Evolutionary conservation across 1,140 invertebrate genomes (phyloP), one percentile per base, ranked within the genome.

Genomic region (Vanessa atalanta): DNA sequence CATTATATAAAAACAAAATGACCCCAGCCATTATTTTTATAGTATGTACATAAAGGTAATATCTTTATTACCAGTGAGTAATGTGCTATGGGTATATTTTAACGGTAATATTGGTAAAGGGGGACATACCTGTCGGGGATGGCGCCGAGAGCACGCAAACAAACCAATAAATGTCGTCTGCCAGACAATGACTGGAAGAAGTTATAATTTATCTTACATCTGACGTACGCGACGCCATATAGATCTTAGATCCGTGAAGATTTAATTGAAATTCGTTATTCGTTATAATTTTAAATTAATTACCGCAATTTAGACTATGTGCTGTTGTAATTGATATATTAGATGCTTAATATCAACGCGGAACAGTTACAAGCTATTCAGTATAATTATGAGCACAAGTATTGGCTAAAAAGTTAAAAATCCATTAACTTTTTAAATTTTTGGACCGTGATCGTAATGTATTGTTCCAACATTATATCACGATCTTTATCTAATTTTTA

Each of bases 101-200:
- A 76, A 78, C 80, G 77, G 75, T 79, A 76, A 81, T 75, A 77
- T 75, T 64, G 53, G 71, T 43, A 75, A 65, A 68, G 73, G 76
- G 72, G 72, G 76, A 69, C 84, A 87, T 20, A 20, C 20, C 20
- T 20, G 20, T 20, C 20, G 84, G 87, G 85, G 83, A 72, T 77
- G 84, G 83, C 84, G 84, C 82, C 84, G 83, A 78, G 65, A 82
- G 77, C 77, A 57, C 53, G 78, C 78, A 88, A 88, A 88, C 86
- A 88, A 84, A 85, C 82, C 86, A 84, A 88, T 88, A 88, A 88
- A 86, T 72, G 83, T 85, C 82, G 79, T 83, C 79, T 78, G 70
- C 57, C 64, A 81, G 78, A 86, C 83, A 83, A 82, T 83, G 81
- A 76, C 77, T 20, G 79, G 80, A 80, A 79, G 78, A 78, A 81